Percentiles rank a stretch among this genome's conserved stretches.
Evolutionary conservation across 2,888 invertebrate species (phyloP).

Genomic region (Tenthredo mesomela): DNA sequence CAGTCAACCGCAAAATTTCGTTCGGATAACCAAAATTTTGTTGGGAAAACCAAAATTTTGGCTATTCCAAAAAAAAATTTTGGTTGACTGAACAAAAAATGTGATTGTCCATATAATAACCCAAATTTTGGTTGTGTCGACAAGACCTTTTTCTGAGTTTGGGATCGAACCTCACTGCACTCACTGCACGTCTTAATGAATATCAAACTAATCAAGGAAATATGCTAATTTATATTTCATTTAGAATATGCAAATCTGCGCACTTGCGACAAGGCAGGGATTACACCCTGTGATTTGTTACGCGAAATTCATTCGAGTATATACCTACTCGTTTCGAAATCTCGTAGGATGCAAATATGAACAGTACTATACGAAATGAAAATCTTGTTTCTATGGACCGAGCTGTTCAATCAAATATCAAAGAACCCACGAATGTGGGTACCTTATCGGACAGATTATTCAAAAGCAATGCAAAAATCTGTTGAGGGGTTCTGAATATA

Average conservation of each 20-base stretch:
- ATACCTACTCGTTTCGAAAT: not conserved
- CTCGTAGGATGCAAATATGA: not conserved
- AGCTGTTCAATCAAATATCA: not conserved
- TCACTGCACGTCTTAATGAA: too few species aligned
- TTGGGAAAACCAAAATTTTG: too few species aligned
- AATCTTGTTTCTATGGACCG: not conserved
- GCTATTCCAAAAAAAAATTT: too few species aligned
- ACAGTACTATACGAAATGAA: not conserved
- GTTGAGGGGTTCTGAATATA: not conserved
- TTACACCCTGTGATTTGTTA: not conserved
- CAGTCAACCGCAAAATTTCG: too few species aligned
- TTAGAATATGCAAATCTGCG: slow-evolving; percentile 20
- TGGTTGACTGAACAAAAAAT: too few species aligned
- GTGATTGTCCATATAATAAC: too few species aligned
- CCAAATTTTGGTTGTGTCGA: too few species aligned
- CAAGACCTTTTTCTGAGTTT: too few species aligned
- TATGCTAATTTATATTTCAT: slow-evolving; percentile 37
- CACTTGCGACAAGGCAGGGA: not conserved
- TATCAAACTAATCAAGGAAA: slow-evolving; percentile 10
- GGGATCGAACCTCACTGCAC: too few species aligned
- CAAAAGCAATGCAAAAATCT: not conserved
- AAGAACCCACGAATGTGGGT: not conserved
- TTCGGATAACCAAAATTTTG: too few species aligned
- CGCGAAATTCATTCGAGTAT: not conserved
- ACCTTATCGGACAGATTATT: not conserved